Percentiles rank a stretch among this genome's conserved stretches.
Evolutionary conservation across 2,888 invertebrate species (phyloP).

Genomic region (Arrhopalites spinosus): DNA sequence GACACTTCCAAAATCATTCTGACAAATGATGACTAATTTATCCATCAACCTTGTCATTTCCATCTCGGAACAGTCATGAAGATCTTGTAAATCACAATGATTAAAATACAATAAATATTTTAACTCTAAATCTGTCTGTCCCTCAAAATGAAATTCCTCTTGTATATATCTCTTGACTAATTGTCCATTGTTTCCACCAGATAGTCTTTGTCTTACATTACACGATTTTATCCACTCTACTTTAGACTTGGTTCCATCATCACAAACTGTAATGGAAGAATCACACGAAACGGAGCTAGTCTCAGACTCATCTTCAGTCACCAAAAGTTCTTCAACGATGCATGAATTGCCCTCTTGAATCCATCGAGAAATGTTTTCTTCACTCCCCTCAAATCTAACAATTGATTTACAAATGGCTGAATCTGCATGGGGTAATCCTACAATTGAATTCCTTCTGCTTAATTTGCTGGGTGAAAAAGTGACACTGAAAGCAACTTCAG

Average conservation of each 20-base stretch:
- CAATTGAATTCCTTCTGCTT: conserved; percentile 33
- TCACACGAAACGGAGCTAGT: not conserved
- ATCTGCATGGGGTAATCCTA: conserved; percentile 43
- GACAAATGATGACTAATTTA: conserved; percentile 37
- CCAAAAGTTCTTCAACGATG: not conserved
- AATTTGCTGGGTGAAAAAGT: not conserved
- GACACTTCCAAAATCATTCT: conserved; percentile 35
- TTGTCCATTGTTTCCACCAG: not conserved
- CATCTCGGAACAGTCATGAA: not conserved
- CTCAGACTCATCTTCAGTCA: not conserved
- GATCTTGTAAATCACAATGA: not conserved
- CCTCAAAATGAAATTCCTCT: conserved; percentile 3
- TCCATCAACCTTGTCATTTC: conserved; percentile 33
- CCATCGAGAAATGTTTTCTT: not conserved
- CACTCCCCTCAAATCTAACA: conserved; percentile 11
- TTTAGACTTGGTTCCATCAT: no score
- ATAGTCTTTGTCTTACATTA: no score
- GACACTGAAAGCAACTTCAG: not conserved
- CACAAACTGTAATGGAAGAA: no score
- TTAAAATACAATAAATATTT: conserved; percentile 38
- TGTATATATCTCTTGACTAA: conserved; percentile 6
- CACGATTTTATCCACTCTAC: no score
- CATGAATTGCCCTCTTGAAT: not conserved
- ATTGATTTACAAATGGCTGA: conserved; percentile 31
- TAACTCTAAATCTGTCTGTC: conserved; percentile 37